These are phyloP conservation scores for Passer montanus DNA, from an alignment of 2,113 vertebrate genomes.

Conservation along the genomic window DNA sequence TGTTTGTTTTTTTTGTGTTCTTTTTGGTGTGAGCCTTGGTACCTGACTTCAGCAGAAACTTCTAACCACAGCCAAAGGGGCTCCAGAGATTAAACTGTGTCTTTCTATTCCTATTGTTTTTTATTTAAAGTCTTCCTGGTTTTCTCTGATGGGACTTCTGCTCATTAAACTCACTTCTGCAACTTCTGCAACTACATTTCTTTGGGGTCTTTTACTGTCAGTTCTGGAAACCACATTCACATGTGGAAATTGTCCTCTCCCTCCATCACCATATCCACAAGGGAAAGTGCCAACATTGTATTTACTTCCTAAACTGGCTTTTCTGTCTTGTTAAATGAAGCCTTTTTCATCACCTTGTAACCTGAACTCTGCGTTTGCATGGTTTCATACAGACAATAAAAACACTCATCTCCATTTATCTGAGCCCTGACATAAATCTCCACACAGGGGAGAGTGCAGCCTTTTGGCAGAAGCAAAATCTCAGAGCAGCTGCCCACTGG, in stretches of 20 bases:
- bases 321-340: not conserved
- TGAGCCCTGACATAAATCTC: conserved; percentile 1
- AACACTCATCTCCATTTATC: conserved; percentile 5
- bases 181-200: not conserved
- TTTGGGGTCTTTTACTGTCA: not conserved
- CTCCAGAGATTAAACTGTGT: not conserved
- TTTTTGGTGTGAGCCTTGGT: not conserved
- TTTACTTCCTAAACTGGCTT: not conserved
- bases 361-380: not conserved
- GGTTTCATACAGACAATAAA: not conserved
- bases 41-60: not conserved
- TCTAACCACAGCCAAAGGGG: not conserved
- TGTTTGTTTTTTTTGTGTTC: too few relatives aligned
- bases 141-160: not conserved
- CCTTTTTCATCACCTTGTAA: not conserved
- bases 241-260: not conserved
- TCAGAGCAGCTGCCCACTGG: not conserved
- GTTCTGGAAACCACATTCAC: not conserved
- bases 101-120: not conserved
- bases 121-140: not conserved
- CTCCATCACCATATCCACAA: not conserved
- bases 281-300: not conserved
- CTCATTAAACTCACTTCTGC: not conserved
- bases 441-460: not conserved
- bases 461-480: not conserved